Conservation (phyloP, 2,797 vertebrate genomes). For the Alcedo quadribrachys region DNA sequence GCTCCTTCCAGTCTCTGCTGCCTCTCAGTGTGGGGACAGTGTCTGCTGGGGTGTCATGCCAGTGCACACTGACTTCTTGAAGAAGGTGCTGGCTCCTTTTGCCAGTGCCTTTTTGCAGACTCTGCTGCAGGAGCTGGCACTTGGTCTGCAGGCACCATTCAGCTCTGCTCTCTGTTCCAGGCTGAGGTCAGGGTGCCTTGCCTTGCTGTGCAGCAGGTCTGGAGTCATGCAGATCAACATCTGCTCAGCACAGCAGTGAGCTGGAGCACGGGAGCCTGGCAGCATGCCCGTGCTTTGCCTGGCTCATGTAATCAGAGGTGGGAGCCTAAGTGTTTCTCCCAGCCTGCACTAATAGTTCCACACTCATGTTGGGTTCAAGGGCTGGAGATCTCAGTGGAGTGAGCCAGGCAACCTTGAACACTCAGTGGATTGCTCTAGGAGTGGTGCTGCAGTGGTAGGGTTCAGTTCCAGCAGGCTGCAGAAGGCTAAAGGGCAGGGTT, state of each 20-base stretch:
- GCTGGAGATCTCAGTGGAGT: background rate
- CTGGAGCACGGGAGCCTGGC: background rate
- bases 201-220: background rate
- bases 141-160: background rate
- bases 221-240: background rate
- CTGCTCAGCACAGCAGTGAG: background rate
- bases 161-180: background rate
- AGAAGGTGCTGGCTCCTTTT: background rate
- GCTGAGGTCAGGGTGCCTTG: background rate
- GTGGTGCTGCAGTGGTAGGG: background rate
- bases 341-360: background rate
- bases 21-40: background rate
- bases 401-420: background rate
- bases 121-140: background rate
- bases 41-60: background rate
- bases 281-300: background rate
- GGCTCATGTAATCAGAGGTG: background rate
- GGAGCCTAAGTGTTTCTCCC: background rate
- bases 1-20: background rate
- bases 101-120: background rate
- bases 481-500: background rate
- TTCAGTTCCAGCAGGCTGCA: background rate
- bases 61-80: background rate
- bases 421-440: background rate
- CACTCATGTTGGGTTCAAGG: rapidly evolving